Evolutionary conservation across 1,140 invertebrate genomes (phyloP).

Genomic region (Cydia strobilella): DNA sequence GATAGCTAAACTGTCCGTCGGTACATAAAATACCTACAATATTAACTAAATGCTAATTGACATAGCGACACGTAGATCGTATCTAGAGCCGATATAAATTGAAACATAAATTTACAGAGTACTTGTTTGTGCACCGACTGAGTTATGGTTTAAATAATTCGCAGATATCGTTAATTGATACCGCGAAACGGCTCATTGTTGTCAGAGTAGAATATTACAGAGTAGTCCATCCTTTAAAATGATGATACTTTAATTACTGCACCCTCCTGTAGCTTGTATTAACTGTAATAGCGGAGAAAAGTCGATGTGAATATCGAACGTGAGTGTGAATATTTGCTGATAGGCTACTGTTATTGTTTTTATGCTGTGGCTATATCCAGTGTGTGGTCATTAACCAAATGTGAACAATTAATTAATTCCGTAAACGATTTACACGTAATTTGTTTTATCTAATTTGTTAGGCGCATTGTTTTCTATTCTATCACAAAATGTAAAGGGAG

Average conservation of each 20-base stretch:
- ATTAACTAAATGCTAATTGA: conserved; percentile 14
- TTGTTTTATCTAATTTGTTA: background rate
- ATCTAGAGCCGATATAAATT: background rate
- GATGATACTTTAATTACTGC: no score
- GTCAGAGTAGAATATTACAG: background rate
- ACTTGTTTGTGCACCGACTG: conserved; percentile 1
- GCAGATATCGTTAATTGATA: conserved; percentile 28
- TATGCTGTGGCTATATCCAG: conserved; percentile 36
- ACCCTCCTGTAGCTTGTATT: no score
- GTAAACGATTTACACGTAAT: conserved; percentile 25
- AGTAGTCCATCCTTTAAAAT: background rate
- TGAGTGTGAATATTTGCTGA: conserved; percentile 38
- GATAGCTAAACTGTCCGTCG: no score
- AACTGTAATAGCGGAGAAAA: no score
- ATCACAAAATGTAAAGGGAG: background rate
- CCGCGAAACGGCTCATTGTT: conserved; percentile 13
- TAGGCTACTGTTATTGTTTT: conserved; percentile 30
- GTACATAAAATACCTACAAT: no score
- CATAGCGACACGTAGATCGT: background rate
- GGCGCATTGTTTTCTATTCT: background rate
- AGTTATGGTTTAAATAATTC: conserved; percentile 29
- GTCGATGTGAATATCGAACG: no score
- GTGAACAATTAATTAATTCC: conserved; percentile 58
- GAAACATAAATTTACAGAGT: background rate
- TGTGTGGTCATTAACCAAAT: conserved; percentile 56